Evolutionary conservation across 2,888 invertebrate species (phyloP), one percentile per base, ranked within the genome.

Genomic region (Uropetala carovei): DNA sequence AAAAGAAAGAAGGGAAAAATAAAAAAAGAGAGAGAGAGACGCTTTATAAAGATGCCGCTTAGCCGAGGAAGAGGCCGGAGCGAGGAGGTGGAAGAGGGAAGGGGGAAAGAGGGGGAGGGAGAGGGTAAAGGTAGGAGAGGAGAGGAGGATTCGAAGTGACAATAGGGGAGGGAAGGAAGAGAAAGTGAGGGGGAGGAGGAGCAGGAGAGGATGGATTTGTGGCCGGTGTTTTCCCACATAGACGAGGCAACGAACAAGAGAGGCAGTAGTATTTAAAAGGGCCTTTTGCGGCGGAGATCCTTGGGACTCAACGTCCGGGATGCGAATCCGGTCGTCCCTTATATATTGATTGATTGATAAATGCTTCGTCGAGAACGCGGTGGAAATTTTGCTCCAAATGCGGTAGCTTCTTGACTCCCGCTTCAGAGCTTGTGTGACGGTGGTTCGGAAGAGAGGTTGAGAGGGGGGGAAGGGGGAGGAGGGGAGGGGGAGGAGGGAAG

Each of bases 301-400:
- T 57, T 86, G 60, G 59, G 86, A 86, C 60, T 86, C 86, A 86
- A 86, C 60, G 64, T 43, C 60, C 59, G 22, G 86, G 86, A 86
- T 59, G 59, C 30, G 58, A 59, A 30, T 59, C 56, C 89, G 89
- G 68, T 68, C 64, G 64, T 89, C 64, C 89, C 68, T 89, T 68
- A 89, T 68, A 43, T 89, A 89, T 89, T 89, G 89, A 89, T 89
- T 89, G 89, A 89, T 89, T 89, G 89, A 89, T 89, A 64, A 89
- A 89, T 89, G 89, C 64, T 68, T 64, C 56, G 83, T 56, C 57
- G 57, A 8, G 83, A 57, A 56, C 68, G 89, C 27, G 64, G n/a
- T 18, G 64, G 64, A 89, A 89, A n/a, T 89, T 64, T 89, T 89
- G 64, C 89, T 89, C 89, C 89, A 89, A 89, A 89, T 89, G 89